Evolutionary conservation across 2,888 invertebrate species (phyloP), one percentile per base, ranked within the genome.

Genomic region (Oscheius myriophilus): DNA sequence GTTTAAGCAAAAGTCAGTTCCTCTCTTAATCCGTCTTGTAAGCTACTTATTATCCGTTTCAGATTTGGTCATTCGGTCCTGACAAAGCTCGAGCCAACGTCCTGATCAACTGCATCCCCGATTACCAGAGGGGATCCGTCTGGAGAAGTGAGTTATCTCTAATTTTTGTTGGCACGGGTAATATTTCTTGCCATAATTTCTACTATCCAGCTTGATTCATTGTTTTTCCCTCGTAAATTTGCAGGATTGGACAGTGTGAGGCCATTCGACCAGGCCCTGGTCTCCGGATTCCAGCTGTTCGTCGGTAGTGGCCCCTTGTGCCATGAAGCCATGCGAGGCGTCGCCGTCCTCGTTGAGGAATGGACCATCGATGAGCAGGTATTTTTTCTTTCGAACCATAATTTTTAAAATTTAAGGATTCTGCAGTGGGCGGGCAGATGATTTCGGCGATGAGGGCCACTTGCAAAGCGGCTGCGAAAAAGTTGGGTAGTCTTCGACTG

Each of bases 261-360:
- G 11, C 72, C 78, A 2, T 75, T 81, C 46, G 85, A 86, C 70
- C 75, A 81, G 21, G 77, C 78, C 1, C 52, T 85, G 14, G 71
- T 82, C 26, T 75, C 79, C 0, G 86, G 86, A 23, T 86, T 83
- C 62, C 84, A 86, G 33, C 49, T 86, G 21, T 82, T 83, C 57
- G 78, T 81, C 57, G 88, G 67, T 71, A 49, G 62, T 12, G 98
- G 98, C 0, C 97, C 97, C 0, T 87, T 98, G 53, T 98, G 97
- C 88, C 95, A 96, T 83, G 98, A 98, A 86, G 95, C 96, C 1
- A 92, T 98, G 92, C 92, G 92, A 89, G 96, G 96, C 1, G 94
- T 96, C 0, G 93, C 92, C 21, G 95, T 96, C 88, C 89, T 93
- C 64, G 90, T 97, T 1, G 92, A 93, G 82, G 92, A 93, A 78